Evolutionary conservation across 2,888 invertebrate genomes (phyloP), one percentile per base, ranked within the genome.

Genomic region (Idaea aversata): DNA sequence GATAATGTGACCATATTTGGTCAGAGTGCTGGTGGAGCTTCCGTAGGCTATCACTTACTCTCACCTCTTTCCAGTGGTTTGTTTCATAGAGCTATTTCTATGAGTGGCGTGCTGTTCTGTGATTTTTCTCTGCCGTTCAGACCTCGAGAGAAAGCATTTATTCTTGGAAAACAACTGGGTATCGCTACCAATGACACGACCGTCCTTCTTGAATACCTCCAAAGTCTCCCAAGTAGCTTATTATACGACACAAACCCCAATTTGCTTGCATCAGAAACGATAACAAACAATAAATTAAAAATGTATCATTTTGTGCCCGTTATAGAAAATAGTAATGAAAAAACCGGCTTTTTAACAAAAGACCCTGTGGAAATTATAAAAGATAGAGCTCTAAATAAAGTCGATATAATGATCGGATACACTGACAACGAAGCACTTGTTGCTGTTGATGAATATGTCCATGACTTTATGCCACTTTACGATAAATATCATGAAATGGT

Each of bases 81-180:
- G 0, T 92, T 91, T 34, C 83, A 81, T 57, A 84, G 84, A 70
- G 90, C 94, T 0, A 96, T 97, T 59, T 90, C 95, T 1, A 95
- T 96, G 78, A 96, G 96, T 74, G 97, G 96, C 0, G 94, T 94
- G 0, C 89, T 94, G 0, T 87, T 94, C 15, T 91, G 93, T 0
- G 94, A 94, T 93, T 82, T 81, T 80, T 90, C 94, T 0, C 86
- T 85, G 61, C 85, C 72, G 0, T 75, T 74, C 6, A 79, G 94
- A 34, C 93, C 94, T 0, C 90, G 93, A 16, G 94, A 94, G 87
- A 69, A 81, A 87, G 86, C 87, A 2, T 57, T 80, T 15, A 65
- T 72, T 3, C 68, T 88, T 7, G 88, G 86, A 0, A 79, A 73
- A 66, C 70, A 82, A 66, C 72, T 90, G 4, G 90, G 88, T 0